phyloP scores from a whole-genome alignment of 2,113 vertebrate species.

The Fukomys damarensis region DNA sequence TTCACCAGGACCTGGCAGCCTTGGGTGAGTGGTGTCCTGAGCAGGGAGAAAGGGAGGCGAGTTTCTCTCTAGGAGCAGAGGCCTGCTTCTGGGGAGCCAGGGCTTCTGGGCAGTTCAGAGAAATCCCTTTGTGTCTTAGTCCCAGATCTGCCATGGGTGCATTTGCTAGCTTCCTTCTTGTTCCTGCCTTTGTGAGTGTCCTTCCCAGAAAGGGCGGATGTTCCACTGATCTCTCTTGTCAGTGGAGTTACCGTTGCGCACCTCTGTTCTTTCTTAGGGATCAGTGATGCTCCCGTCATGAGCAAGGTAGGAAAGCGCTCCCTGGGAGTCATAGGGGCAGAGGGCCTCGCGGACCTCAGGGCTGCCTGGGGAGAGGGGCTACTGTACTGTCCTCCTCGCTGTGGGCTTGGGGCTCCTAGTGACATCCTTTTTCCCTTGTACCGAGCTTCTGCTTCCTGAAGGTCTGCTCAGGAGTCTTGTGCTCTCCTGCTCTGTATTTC shows the following conservation, averaged over 20 bases:
- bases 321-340: fast-evolving
- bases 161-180: neutral
- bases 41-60: neutral
- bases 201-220: neutral
- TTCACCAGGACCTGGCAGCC: conserved; percentile 82
- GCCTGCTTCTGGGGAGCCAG: neutral
- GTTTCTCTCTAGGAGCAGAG: neutral
- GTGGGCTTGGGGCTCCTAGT: neutral
- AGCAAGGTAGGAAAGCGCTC: conserved; percentile 55
- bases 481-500: neutral
- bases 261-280: conserved; percentile 66
- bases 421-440: neutral
- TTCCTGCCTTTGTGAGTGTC: neutral
- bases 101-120: neutral
- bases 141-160: neutral
- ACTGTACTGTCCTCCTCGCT: no score
- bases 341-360: neutral
- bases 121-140: neutral
- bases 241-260: neutral
- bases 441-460: neutral
- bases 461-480: neutral
- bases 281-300: conserved; percentile 48
- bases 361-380: neutral
- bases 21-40: conserved; percentile 80
- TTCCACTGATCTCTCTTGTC: neutral